Evolutionary conservation across 2,113 vertebrate species (phyloP).

Genomic region (Poicephalus meyeri): DNA sequence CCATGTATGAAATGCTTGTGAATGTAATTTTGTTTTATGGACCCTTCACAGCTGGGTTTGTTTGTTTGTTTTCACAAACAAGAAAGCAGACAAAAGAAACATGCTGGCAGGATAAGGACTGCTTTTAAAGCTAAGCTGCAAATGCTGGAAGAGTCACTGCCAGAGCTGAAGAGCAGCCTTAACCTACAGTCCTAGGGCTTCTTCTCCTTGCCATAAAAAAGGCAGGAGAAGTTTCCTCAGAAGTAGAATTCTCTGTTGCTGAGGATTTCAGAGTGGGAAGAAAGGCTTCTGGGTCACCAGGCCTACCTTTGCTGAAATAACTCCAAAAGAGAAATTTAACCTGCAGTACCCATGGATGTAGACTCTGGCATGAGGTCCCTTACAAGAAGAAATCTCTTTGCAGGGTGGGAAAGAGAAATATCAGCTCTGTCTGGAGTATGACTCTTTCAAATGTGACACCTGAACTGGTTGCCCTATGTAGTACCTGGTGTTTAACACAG

Average conservation of each 20-base stretch:
- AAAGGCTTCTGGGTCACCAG: not conserved
- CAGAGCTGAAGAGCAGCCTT: not conserved
- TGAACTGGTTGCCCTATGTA: not conserved
- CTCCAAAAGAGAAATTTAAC: not conserved
- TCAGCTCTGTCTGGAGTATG: not conserved
- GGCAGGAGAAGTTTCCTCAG: not conserved
- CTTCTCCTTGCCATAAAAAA: not conserved
- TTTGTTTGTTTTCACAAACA: not conserved
- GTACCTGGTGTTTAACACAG: not conserved
- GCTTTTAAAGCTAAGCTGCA: not conserved
- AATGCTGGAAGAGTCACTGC: not conserved
- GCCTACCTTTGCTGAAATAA: not conserved
- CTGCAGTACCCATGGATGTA: not conserved
- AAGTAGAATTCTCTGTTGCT: not conserved
- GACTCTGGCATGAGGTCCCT: not conserved
- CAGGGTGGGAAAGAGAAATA: not conserved
- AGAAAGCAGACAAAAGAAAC: not conserved
- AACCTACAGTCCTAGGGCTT: not conserved
- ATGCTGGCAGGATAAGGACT: not conserved
- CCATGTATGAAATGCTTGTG: not conserved
- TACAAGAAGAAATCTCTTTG: not conserved
- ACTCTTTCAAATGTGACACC: not conserved
- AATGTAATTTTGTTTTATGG: not conserved
- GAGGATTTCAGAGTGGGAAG: not conserved
- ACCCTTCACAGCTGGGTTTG: not conserved